Evolutionary conservation across 64 coral and sea anemone genomes (phyloP).

Genomic region (Astreopora myriophthalma): DNA sequence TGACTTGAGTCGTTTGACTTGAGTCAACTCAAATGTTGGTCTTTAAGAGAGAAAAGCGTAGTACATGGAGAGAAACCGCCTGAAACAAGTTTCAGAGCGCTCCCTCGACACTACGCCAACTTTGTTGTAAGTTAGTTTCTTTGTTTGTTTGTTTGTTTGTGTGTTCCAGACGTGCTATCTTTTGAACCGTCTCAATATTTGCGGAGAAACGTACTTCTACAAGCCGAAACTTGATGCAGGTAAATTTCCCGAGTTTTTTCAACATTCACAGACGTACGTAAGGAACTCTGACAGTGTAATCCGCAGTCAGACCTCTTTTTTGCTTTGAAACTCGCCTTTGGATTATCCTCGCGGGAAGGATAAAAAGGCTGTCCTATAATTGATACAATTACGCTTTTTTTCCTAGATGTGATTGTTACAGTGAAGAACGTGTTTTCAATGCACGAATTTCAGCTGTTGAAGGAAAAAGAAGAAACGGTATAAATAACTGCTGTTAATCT

Average conservation of each 20-base stretch:
- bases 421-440: neutral
- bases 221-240: neutral
- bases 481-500: too few species aligned
- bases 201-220: neutral
- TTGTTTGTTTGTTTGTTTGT: neutral
- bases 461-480: slow-evolving; percentile 15
- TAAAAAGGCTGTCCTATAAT: neutral
- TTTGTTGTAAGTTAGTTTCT: neutral
- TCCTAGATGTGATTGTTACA: neutral
- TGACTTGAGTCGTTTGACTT: too few species aligned
- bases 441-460: neutral
- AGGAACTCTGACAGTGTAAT: too few species aligned
- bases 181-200: neutral
- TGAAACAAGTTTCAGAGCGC: too few species aligned
- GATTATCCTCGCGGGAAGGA: too few species aligned
- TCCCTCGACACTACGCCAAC: neutral
- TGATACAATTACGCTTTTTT: neutral
- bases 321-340: too few species aligned
- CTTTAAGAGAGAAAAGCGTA: too few species aligned
- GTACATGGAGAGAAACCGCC: too few species aligned
- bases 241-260: neutral
- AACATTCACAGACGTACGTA: too few species aligned
- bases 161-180: slow-evolving; percentile 9
- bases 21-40: too few species aligned
- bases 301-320: too few species aligned